Percentiles rank a stretch among this genome's conserved stretches.
phyloP scores from a whole-genome alignment of 2,113 vertebrate species.

The Aspiorhynchus laticeps region DNA sequence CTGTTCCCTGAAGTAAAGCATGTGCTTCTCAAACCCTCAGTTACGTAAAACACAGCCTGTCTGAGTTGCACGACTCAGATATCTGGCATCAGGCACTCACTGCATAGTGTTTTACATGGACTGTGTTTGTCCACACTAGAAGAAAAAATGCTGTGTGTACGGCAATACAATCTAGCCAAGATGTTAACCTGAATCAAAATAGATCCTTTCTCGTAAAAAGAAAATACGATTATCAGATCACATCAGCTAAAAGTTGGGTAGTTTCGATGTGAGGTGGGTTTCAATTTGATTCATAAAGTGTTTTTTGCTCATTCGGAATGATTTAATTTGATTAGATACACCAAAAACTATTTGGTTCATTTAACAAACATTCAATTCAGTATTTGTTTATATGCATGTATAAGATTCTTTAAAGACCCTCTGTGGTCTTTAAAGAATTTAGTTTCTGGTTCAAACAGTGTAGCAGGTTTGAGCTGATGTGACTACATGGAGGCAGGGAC shows the following conservation, averaged over 20 bases:
- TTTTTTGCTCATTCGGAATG: not conserved
- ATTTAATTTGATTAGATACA: not conserved
- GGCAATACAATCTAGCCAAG: not conserved
- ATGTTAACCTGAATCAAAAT: not conserved
- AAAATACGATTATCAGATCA: not conserved
- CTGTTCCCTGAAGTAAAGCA: not conserved
- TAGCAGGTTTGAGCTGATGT: too few species aligned
- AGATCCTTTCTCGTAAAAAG: not conserved
- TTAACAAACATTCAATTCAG: not conserved
- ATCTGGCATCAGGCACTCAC: not conserved
- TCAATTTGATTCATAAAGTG: not conserved
- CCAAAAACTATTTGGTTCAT: not conserved
- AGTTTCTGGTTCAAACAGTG: too few species aligned
- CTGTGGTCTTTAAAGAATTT: too few species aligned
- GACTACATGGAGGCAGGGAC: too few species aligned
- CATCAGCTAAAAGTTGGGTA: not conserved
- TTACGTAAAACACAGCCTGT: constrained; percentile 2
- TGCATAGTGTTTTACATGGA: not conserved
- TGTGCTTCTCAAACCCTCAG: constrained; percentile 5
- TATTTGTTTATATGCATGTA: not conserved
- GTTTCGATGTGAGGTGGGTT: not conserved
- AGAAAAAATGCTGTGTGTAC: not conserved
- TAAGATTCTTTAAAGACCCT: not conserved
- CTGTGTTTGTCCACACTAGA: not conserved
- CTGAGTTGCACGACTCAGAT: not conserved